A percentile compares a stretch with the other conserved stretches of the same genome.
phyloP scores from a whole-genome alignment of 92 coral and sea anemone species.

The Nematostella vectensis region DNA sequence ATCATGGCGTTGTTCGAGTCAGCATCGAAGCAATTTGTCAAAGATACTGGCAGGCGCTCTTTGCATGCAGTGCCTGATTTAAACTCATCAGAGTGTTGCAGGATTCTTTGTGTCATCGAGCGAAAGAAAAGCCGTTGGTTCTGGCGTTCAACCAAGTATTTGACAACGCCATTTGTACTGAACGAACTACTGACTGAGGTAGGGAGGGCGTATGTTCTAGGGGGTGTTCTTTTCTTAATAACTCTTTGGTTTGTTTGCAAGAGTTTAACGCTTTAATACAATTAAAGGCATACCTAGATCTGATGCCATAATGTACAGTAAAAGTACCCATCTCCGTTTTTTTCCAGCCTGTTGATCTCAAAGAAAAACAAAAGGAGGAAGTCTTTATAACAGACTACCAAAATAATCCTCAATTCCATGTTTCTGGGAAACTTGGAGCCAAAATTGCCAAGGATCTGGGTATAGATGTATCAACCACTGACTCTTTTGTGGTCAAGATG shows the following conservation, averaged over 20 bases:
- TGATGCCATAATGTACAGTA: no score
- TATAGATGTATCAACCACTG: conserved; percentile 59
- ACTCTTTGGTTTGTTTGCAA: not conserved
- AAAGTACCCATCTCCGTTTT: no score
- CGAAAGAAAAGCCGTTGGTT: conserved; percentile 73
- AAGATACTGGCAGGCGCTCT: conserved; percentile 73
- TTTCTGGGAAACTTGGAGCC: conserved; percentile 73
- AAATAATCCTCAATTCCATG: conserved; percentile 76
- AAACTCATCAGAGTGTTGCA: conserved; percentile 60
- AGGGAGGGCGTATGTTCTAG: not conserved
- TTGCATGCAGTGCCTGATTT: conserved; percentile 71
- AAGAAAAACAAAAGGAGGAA: conserved; percentile 30
- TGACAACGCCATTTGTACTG: conserved; percentile 61
- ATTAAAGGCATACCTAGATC: not conserved
- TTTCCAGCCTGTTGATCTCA: conserved; percentile 50
- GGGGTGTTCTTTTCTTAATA: not conserved
- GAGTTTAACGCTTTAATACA: not conserved
- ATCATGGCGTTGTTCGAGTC: conserved; percentile 98
- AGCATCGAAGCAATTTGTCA: conserved; percentile 79
- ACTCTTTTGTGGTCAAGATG: conserved; percentile 71
- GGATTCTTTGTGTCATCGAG: conserved; percentile 58
- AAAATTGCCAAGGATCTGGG: conserved; percentile 87
- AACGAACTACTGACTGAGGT: conserved; percentile 74
- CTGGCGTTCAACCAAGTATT: conserved; percentile 70
- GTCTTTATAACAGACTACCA: conserved; percentile 59